These are phyloP conservation scores for Scaptomyza parva DNA, from an alignment of 2,888 invertebrate species.

Conservation along the genomic window DNA sequence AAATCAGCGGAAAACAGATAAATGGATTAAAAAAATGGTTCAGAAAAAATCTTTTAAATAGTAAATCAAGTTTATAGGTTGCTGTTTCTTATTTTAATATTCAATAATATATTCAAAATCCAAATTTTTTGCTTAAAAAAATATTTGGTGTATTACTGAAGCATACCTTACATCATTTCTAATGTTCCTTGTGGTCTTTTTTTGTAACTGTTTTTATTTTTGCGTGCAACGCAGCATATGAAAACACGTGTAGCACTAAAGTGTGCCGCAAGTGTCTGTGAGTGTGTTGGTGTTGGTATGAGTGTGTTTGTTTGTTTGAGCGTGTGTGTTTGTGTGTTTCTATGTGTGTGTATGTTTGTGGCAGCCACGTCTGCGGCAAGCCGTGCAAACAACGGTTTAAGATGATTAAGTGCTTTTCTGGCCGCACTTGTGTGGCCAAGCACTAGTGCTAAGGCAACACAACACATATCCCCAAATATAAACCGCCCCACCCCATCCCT, in stretches of 20 bases:
- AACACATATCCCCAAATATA: conserved; percentile 1
- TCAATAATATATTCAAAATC: no score
- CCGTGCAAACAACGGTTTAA: conserved; percentile 79
- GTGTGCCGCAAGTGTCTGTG: conserved; percentile 36
- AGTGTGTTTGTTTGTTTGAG: conserved; percentile 27
- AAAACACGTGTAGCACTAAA: conserved; percentile 62
- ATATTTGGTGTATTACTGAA: no score
- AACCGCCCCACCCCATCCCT: background rate
- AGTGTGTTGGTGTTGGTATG: conserved; percentile 25
- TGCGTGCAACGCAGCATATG: conserved; percentile 69
- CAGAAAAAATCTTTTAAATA: no score
- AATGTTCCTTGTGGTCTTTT: background rate
- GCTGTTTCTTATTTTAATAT: no score
- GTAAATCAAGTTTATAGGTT: no score
- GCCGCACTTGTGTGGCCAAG: conserved; percentile 70
- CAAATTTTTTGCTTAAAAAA: no score
- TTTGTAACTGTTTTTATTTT: conserved; percentile 43
- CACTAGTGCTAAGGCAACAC: conserved; percentile 47
- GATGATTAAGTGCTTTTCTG: conserved; percentile 79
- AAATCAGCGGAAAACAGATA: no score
- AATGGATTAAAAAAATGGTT: no score
- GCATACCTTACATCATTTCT: no score
- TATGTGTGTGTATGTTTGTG: conserved; percentile 26
- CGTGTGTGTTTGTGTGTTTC: conserved; percentile 19
- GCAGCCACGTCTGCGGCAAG: conserved; percentile 71